Percentiles rank a stretch among this genome's conserved stretches.
phyloP scores from a whole-genome alignment of 2,113 vertebrate genomes.

The Hirundichthys speculiger region DNA sequence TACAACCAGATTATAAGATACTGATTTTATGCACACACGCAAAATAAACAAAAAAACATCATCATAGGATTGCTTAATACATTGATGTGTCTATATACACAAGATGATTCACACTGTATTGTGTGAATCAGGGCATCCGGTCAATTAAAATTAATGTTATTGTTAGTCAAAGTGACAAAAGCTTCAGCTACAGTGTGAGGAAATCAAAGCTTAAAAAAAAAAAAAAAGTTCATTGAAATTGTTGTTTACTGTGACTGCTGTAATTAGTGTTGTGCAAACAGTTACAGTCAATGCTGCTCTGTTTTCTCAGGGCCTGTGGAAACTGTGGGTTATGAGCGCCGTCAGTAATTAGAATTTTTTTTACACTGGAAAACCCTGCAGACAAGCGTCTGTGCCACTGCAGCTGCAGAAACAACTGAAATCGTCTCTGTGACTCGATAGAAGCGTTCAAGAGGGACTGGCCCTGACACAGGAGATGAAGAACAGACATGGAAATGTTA shows the following conservation, averaged over 20 bases:
- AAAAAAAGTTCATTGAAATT: conserved; percentile 33
- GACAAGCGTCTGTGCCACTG: conserved; percentile 6
- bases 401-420: conserved; percentile 28
- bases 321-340: conserved; percentile 25
- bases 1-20: too few species aligned
- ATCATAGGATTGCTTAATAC: too few species aligned
- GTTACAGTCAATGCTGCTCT: conserved; percentile 42
- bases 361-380: conserved; percentile 14
- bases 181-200: conserved; percentile 19
- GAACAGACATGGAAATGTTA: too few species aligned
- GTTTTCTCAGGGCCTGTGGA: conserved; percentile 46
- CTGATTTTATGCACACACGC: too few species aligned
- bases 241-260: conserved; percentile 56
- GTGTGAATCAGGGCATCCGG: neutral
- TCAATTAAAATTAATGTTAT: conserved; percentile 48
- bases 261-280: conserved; percentile 63
- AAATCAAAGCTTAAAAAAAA: conserved; percentile 14
- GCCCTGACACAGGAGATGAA: neutral
- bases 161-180: conserved; percentile 39
- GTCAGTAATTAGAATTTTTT: conserved; percentile 46
- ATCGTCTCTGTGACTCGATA: conserved; percentile 1
- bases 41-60: too few species aligned
- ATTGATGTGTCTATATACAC: too few species aligned
- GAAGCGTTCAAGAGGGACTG: neutral
- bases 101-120: neutral